Conservation (phyloP, 2,113 vertebrate genomes). For the Redunca redunca region DNA sequence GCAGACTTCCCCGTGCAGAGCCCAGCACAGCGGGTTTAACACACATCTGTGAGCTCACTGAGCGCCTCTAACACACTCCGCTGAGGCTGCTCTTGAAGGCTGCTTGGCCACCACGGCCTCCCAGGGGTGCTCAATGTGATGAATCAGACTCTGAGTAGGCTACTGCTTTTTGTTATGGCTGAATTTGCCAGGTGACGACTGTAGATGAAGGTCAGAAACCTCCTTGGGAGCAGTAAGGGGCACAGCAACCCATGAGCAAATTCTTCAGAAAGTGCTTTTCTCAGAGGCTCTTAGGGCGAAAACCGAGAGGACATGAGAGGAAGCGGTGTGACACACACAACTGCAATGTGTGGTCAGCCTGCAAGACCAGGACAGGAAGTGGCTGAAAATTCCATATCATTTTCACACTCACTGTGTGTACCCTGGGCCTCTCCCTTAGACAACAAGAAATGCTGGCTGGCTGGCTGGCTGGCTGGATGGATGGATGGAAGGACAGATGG, state of each 20-base stretch:
- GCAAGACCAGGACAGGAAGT: not conserved
- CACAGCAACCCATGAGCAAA: not conserved
- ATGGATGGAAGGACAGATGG: not conserved
- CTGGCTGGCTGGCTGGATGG: accelerated
- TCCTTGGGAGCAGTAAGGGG: not conserved
- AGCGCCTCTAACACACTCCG: not conserved
- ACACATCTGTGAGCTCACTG: not conserved
- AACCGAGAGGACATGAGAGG: not conserved
- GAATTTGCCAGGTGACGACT: not conserved
- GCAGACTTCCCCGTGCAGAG: not conserved
- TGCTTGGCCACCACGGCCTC: not conserved
- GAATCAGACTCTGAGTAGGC: not conserved
- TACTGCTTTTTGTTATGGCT: not conserved
- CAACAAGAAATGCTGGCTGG: not conserved
- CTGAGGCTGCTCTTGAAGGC: not conserved
- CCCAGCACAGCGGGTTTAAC: not conserved
- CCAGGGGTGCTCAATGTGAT: not conserved
- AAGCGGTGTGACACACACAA: not conserved
- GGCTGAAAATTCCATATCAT: not conserved
- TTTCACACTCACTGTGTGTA: not conserved
- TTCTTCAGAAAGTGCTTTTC: not conserved
- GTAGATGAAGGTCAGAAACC: not conserved
- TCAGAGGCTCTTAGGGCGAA: not conserved
- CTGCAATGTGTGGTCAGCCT: not conserved
- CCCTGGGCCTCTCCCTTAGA: not conserved